A percentile compares a stretch with the other conserved stretches of the same genome.
Evolutionary conservation across 2,888 invertebrate species (phyloP).

Genomic region (Drosophila austrosaltans): DNA sequence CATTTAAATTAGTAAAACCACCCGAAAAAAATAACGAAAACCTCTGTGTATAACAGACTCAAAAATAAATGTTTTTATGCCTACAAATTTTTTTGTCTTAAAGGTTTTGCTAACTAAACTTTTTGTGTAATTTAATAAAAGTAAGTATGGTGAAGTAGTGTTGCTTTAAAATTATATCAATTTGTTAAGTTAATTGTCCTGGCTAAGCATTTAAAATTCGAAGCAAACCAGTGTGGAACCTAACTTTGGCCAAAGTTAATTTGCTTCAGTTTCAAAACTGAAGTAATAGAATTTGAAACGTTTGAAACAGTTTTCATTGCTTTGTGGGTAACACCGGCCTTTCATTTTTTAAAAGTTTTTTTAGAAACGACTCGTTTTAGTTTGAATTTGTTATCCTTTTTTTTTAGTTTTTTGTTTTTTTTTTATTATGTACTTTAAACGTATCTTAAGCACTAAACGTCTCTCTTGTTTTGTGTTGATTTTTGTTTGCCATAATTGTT

Average conservation of each 20-base stretch:
- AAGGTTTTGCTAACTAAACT: background rate
- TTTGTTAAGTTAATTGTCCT: too few species aligned
- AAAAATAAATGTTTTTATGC: constrained; percentile 54
- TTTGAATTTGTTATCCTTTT: constrained; percentile 57
- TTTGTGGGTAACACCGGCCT: too few species aligned
- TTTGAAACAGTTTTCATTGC: too few species aligned
- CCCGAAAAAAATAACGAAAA: constrained; percentile 42
- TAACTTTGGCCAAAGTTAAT: too few species aligned
- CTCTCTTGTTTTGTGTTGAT: constrained; percentile 55
- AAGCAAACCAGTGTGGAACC: too few species aligned
- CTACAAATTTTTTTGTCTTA: constrained; percentile 27
- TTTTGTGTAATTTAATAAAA: too few species aligned
- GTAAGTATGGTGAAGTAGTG: too few species aligned
- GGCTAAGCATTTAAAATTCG: too few species aligned
- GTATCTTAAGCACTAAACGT: constrained; percentile 70
- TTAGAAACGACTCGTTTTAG: constrained; percentile 36
- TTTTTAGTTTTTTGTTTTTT: constrained; percentile 32
- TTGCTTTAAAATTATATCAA: too few species aligned
- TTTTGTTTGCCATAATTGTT: constrained; percentile 58
- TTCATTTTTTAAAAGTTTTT: background rate
- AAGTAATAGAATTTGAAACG: too few species aligned
- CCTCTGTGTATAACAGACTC: constrained; percentile 64
- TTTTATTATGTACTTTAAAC: constrained; percentile 71
- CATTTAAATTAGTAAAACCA: constrained; percentile 70
- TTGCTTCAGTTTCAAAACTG: too few species aligned